Evolutionary conservation across 1,140 invertebrate genomes (phyloP).

Genomic region (Thaumetopoea pityocampa): DNA sequence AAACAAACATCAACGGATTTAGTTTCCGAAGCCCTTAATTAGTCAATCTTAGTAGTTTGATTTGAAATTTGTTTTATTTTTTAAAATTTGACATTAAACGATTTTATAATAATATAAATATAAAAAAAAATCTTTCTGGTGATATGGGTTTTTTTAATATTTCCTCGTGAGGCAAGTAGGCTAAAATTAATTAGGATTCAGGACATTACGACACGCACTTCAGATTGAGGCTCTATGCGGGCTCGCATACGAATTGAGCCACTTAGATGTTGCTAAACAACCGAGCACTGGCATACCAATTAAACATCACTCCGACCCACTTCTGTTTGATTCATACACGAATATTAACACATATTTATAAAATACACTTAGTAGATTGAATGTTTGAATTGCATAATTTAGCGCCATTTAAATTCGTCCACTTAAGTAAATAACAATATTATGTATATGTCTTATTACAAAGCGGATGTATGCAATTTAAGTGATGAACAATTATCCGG

Average conservation of each 20-base stretch:
- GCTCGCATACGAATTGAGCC: conserved; percentile 22
- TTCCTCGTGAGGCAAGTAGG: background rate
- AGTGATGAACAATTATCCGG: too few relatives aligned
- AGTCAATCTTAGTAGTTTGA: too few relatives aligned
- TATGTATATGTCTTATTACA: too few relatives aligned
- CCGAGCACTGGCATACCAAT: conserved; percentile 45
- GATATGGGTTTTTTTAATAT: too few relatives aligned
- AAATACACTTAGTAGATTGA: conserved; percentile 4
- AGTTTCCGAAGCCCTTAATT: too few relatives aligned
- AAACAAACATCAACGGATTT: too few relatives aligned
- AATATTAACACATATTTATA: conserved; percentile 21
- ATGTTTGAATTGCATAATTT: conserved; percentile 7
- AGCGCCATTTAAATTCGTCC: background rate
- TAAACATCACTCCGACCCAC: conserved; percentile 36
- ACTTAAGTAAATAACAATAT: too few relatives aligned
- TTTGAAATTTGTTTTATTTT: too few relatives aligned
- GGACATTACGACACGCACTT: conserved; percentile 21
- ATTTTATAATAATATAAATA: too few relatives aligned
- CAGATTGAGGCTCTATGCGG: conserved; percentile 7
- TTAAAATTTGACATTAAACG: too few relatives aligned
- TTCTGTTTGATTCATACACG: conserved; percentile 32
- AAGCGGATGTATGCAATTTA: too few relatives aligned
- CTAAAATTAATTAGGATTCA: background rate
- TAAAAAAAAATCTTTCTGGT: too few relatives aligned
- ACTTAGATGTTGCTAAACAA: conserved; percentile 34